Evolutionary conservation across 2,888 invertebrate species (phyloP), one percentile per base, ranked within the genome.

Genomic region (Melitaea athalia): DNA sequence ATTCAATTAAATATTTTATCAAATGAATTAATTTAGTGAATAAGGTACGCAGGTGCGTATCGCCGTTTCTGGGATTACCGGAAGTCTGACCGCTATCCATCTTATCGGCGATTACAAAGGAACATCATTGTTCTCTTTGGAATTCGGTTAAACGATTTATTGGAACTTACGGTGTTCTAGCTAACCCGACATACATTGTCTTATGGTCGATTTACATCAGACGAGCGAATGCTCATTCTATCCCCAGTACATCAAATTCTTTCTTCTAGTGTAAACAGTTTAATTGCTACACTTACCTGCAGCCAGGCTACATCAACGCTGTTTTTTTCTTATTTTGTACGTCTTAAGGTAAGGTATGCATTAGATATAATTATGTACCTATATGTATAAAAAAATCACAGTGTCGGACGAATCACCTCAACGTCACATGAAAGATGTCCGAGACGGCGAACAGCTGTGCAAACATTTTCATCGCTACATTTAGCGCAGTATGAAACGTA

Each of bases 91-190:
- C 71, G 71, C 70, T 59, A 70, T 64, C 75, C 64, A 70, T 63
- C 73, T 72, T 69, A 69, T 72, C 70, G 71, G 69, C 77, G 79
- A 76, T 79, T 79, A 81, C 69, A 66, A 14, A n/a, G 67, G 66
- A 70, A 74, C 45, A 70, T 70, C 38, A 5, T 64, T 70, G 12
- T 68, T 66, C 68, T 68, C 67, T 65, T 64, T 52, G 61, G 65
- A 42, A 59, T 31, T n/a, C 50, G 42, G 42, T 50, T 59, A 31
- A 24, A 17, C 52, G 52, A 50, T 17, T 61, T 24, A 3, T 38
- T 38, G 38, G 6, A 38, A 38, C 38, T 8, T 38, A 38, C 8
- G 1, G 38, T 38, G 8, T 38, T 24, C 24, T 24, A 24, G 24
- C 24, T 24, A 3, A 24, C 24, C 24, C 3, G 3, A 24, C 24